phyloP scores from a whole-genome alignment of 2,113 vertebrate species.

The Onychostoma macrolepis region DNA sequence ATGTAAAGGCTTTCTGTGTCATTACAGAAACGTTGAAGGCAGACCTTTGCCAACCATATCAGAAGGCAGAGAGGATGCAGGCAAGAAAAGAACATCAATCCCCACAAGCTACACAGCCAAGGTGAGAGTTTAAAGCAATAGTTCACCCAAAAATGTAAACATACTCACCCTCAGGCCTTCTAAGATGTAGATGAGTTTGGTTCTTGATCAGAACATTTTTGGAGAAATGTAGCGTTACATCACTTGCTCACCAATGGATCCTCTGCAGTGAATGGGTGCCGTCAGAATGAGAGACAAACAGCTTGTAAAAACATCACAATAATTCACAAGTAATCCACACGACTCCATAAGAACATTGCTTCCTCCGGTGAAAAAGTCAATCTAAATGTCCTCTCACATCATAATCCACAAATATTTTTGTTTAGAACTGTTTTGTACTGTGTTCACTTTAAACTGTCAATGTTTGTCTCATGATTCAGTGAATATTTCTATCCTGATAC shows the following conservation, averaged over 20 bases:
- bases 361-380: too few species aligned
- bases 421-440: too few species aligned
- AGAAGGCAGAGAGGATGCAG: conserved; percentile 5
- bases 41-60: conserved; percentile 42
- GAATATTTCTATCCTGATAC: too few species aligned
- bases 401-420: too few species aligned
- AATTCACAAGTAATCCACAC: too few species aligned
- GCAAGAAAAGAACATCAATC: background rate
- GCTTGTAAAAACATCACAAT: too few species aligned
- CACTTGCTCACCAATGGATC: background rate
- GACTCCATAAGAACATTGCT: too few species aligned
- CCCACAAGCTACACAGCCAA: background rate
- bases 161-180: background rate
- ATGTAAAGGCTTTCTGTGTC: background rate
- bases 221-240: background rate
- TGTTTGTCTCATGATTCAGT: too few species aligned
- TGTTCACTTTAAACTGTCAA: too few species aligned
- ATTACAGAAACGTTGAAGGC: background rate
- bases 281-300: background rate
- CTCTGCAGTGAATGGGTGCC: background rate
- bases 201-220: background rate
- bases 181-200: background rate
- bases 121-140: background rate
- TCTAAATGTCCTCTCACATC: too few species aligned
- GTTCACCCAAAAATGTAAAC: background rate